Conservation (phyloP, 2,888 invertebrate genomes). For the Lycocerus yunnanus region DNA sequence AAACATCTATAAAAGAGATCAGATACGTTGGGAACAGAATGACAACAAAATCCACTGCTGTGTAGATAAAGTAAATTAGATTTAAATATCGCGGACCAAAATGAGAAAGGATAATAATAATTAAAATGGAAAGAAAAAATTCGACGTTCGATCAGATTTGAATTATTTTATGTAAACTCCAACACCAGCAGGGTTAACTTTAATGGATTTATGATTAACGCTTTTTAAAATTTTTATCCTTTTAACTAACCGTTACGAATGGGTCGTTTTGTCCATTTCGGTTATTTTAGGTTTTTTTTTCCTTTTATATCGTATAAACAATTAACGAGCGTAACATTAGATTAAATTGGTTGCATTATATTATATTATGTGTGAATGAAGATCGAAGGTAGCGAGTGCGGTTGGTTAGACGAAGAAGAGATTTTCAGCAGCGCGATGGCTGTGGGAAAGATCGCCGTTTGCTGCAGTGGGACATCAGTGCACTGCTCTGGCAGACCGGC, state of each 20-base stretch:
- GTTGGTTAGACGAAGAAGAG: slow-evolving; percentile 19
- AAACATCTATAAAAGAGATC: background rate
- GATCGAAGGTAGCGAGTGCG: slow-evolving; percentile 13
- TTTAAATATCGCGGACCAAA: background rate
- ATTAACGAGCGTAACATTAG: slow-evolving; percentile 25
- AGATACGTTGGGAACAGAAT: background rate
- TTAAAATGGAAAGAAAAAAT: background rate
- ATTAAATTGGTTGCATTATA: slow-evolving; percentile 27
- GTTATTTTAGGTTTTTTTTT: background rate
- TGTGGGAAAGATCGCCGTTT: slow-evolving; percentile 25
- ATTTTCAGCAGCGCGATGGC: slow-evolving; percentile 22
- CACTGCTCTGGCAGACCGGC: slow-evolving; percentile 46
- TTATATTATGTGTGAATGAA: slow-evolving; percentile 16
- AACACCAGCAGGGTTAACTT: background rate
- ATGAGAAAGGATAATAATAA: background rate
- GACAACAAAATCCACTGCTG: background rate
- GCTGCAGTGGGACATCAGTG: slow-evolving; percentile 39
- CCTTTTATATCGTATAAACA: background rate
- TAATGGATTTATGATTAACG: background rate
- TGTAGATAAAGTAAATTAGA: background rate
- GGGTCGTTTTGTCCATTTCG: background rate
- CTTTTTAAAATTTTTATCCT: background rate
- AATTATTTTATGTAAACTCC: background rate
- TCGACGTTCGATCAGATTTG: background rate
- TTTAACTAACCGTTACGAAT: slow-evolving; percentile 4